Base-by-base conservation (phyloP, 2,888 invertebrate species). In the Aporophyla nigra region DNA sequence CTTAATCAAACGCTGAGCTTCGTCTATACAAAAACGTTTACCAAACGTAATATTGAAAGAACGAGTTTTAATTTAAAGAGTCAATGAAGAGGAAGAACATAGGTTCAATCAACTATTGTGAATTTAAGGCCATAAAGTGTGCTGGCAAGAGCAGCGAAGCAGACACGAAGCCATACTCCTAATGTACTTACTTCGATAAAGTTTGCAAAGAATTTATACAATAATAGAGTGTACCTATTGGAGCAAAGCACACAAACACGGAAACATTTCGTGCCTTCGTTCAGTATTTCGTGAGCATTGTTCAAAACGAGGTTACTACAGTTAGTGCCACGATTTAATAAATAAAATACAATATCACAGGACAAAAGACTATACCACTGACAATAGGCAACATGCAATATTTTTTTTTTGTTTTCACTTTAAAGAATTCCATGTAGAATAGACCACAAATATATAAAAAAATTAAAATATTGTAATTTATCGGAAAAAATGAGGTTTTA, bases 41-140 rank as follows among this genome's bases (percentile, higher is more conserved):
- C 75, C 66, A 67, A 76, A 83, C 79, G 76, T 76, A 77, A 75
- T 78, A 83, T 70, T 73, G 77, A 74, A 75, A 63, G 82, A 75
- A 82, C 69, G 76, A 83, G 74, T 83, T 86, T 80, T 87, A 85
- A 87, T 87, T 87, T 83, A 86, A 86, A 87, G 84, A 83, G 71
- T 83, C 87, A 88, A 89, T 86, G 88, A 87, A 90, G 83, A 76
- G 85, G 78, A 84, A 86, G 84, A 85, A 78, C 87, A 86, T 84
- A 83, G 76, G 83, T 90, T 90, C 84, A 86, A 88, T 89, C 85
- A 84, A 85, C 89, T 88, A 84, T 85, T 87, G 86, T 74, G 80
- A 78, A 80, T 63, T 66, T 76, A 73, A 66, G 76, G 82, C 89
- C 75, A 83, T 72, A 73, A 65, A 86, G 78, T 79, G 73, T 33